Base-by-base conservation (phyloP, 2,113 vertebrate species). In the Scortum barcoo region DNA sequence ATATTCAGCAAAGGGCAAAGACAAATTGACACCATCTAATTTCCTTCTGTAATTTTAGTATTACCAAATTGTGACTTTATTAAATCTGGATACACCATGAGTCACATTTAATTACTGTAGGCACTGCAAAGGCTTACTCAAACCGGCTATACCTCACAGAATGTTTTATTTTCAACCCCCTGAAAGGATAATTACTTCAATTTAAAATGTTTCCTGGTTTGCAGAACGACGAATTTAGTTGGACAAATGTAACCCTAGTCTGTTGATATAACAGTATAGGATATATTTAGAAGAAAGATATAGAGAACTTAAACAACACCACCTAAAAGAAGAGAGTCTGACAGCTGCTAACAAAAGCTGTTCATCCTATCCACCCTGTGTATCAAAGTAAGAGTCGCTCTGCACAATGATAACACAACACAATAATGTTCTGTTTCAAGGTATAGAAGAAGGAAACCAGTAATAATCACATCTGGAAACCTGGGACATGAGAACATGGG, bases 21-120 rank as follows among this genome's bases (percentile, higher is more conserved):
- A 54, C 33, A 86, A 79, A 85, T 79, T 38, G 72, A 63, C 10
- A 69, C 16, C 14, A 40, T 76, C 51, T 65, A 78, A 85, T 88
- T 80, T 74, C 62, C 50, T 57, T 80, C 60, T 26, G 57, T 26
- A 66, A 72, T 51, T 75, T 82, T 50, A 62, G 66, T 4, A 3
- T 84, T 4, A 50, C 33, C 10, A 77, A 76, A 73, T 6, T 26
- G 14, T n/a, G 16, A 80, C 19, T 77, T 76, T 36, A 80, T 73
- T 65, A 66, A 82, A 72, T 68, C 38, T 60, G 53, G 22, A 83
- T 46, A 61, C 5, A 42, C 38, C 28, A 20, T 26, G 30, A 85
- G 44, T 72, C 42, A 62, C 20, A 67, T 83, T 76, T 46, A 73
- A 89, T 82, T 57, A 83, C 19, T 4, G 28, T 24, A n/a, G 0